These are phyloP conservation scores for Ailurus styani DNA, from an alignment of 2,113 vertebrate genomes.

Conservation along the genomic window DNA sequence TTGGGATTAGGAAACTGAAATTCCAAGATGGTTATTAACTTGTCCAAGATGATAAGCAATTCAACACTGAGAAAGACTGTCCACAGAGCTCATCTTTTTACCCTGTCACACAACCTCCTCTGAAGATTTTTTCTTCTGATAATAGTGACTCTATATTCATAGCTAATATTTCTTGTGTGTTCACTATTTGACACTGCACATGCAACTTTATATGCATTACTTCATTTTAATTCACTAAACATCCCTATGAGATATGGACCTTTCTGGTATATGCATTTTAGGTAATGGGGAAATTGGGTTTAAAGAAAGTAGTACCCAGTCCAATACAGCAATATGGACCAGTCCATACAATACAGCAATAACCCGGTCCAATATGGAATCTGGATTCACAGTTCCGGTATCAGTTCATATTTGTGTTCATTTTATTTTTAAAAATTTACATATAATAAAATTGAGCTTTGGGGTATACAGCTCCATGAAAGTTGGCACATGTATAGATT, in stretches of 20 bases:
- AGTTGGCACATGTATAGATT: neutral
- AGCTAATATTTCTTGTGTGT: neutral
- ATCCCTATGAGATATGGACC: neutral
- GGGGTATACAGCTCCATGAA: neutral
- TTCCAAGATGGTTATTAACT: neutral
- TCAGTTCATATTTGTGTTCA: neutral
- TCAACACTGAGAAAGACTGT: neutral
- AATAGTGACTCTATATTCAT: neutral
- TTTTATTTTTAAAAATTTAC: neutral
- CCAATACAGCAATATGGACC: too few species aligned
- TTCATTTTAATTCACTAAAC: neutral
- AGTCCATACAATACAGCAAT: too few species aligned
- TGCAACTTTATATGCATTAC: neutral
- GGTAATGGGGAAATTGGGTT: neutral
- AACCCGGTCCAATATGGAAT: too few species aligned
- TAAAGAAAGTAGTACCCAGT: neutral
- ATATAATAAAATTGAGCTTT: neutral
- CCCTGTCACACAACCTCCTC: neutral
- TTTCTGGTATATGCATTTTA: neutral
- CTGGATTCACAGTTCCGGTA: neutral
- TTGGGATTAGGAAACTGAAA: neutral
- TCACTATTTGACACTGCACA: neutral
- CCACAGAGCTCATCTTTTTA: neutral
- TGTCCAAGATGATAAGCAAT: neutral
- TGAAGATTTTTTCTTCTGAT: conserved; percentile 8